These are phyloP conservation scores for Benitochromis conjunctus DNA, from an alignment of 2,113 vertebrate species.

Conservation along the genomic window DNA sequence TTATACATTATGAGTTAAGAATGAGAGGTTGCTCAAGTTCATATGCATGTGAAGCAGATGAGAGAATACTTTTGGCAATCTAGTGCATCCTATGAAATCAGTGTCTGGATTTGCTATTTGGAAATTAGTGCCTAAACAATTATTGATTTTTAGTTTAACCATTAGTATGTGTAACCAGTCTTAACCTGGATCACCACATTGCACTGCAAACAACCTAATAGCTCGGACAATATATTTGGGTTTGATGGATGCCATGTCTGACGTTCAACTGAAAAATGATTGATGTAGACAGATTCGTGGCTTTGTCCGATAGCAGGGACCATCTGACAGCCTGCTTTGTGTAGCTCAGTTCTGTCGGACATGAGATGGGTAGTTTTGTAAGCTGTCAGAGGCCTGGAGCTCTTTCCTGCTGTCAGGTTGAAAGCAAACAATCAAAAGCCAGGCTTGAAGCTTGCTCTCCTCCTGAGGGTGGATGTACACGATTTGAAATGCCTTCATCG, in stretches of 20 bases:
- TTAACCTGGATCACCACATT: background rate
- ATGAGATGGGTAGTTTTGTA: constrained; percentile 13
- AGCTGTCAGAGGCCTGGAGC: constrained; percentile 1
- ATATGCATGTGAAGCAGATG: background rate
- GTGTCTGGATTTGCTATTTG: background rate
- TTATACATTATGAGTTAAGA: background rate
- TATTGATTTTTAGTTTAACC: background rate
- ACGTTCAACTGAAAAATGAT: background rate
- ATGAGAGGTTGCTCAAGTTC: background rate
- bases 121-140: fast-evolving
- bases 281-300: background rate
- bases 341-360: constrained; percentile 10
- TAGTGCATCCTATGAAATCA: background rate
- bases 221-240: background rate
- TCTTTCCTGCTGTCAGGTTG: constrained; percentile 22
- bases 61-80: background rate
- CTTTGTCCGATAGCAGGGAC: background rate
- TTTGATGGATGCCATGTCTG: constrained; percentile 9
- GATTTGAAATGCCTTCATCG: background rate
- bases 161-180: background rate
- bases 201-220: background rate
- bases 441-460: background rate
- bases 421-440: constrained; percentile 18
- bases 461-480: background rate
- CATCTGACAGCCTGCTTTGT: constrained; percentile 11